Percentiles rank a stretch among this genome's conserved stretches.
Conservation (phyloP, 1,140 invertebrate genomes). For the Danaus plexippus region DNA sequence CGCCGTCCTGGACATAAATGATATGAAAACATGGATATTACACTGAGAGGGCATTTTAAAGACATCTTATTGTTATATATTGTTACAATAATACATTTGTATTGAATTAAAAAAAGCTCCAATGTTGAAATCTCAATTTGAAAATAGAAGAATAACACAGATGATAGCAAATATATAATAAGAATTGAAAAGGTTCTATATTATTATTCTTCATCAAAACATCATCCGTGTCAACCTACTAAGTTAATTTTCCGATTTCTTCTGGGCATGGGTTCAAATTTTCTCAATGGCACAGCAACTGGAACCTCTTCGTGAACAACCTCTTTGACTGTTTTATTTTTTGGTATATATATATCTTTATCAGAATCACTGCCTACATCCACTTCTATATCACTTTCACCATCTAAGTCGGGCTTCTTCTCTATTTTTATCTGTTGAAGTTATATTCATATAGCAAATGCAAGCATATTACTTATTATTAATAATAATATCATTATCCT, state of each 20-base stretch:
- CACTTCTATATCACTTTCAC: constrained; percentile 73
- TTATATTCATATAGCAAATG: constrained; percentile 1
- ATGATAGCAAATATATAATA: too few species aligned
- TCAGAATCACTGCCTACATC: constrained; percentile 72
- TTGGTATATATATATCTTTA: constrained; percentile 12
- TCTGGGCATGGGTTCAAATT: constrained; percentile 55
- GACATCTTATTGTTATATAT: too few species aligned
- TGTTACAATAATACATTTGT: too few species aligned
- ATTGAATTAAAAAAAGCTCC: too few species aligned
- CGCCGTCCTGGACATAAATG: constrained; percentile 58
- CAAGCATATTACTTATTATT: too few species aligned
- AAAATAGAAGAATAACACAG: too few species aligned
- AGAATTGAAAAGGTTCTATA: too few species aligned
- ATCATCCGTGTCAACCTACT: constrained; percentile 27
- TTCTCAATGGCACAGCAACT: constrained; percentile 39
- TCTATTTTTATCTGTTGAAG: constrained; percentile 61
- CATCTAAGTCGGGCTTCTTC: constrained; percentile 67
- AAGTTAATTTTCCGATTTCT: constrained; percentile 53
- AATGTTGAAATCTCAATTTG: too few species aligned
- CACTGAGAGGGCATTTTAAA: too few species aligned
- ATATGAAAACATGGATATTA: too few species aligned
- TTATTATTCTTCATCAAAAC: too few species aligned
- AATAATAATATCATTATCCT: constrained; percentile 25
- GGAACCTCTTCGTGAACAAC: constrained; percentile 27
- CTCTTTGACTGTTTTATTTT: constrained; percentile 9